Percentiles rank a stretch among this genome's conserved stretches.
These are phyloP conservation scores for Monomorium pharaonis DNA, from an alignment of 1,140 invertebrate species.

Conservation along the genomic window DNA sequence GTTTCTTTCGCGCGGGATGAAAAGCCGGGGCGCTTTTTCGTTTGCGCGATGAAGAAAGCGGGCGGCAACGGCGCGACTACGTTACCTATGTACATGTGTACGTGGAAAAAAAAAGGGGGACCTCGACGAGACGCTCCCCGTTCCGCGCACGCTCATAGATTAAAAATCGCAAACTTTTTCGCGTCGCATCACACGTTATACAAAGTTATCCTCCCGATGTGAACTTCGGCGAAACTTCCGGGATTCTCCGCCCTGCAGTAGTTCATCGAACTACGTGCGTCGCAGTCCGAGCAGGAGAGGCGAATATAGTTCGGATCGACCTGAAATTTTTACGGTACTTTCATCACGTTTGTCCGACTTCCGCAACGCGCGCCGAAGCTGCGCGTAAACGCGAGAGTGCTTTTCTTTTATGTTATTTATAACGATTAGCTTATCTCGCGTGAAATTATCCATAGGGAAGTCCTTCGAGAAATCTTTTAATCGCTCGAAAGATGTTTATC, in stretches of 20 bases:
- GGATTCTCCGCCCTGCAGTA: not conserved
- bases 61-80: not conserved
- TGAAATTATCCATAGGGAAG: not conserved
- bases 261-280: constrained; percentile 46
- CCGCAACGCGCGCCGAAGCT: not conserved
- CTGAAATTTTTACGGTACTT: constrained; percentile 56
- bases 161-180: constrained; percentile 65
- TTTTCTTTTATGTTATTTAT: constrained; percentile 33
- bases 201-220: constrained; percentile 60
- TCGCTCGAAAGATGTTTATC: not conserved
- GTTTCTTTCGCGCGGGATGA: constrained; percentile 62
- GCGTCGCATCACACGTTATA: constrained; percentile 65
- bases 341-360: constrained; percentile 42
- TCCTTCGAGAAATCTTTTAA: constrained; percentile 8
- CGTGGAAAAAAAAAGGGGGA: constrained; percentile 21
- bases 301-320: constrained; percentile 30
- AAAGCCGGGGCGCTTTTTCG: constrained; percentile 50
- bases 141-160: constrained; percentile 42
- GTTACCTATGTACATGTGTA: not conserved
- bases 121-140: not conserved
- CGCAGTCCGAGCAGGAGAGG: constrained; percentile 30
- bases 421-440: not conserved
- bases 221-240: constrained; percentile 59
- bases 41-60: constrained; percentile 36
- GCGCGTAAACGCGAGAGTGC: constrained; percentile 23